These are phyloP conservation scores for Alloscopus bannaensis DNA, from an alignment of 2,888 invertebrate genomes.

Conservation along the genomic window DNA sequence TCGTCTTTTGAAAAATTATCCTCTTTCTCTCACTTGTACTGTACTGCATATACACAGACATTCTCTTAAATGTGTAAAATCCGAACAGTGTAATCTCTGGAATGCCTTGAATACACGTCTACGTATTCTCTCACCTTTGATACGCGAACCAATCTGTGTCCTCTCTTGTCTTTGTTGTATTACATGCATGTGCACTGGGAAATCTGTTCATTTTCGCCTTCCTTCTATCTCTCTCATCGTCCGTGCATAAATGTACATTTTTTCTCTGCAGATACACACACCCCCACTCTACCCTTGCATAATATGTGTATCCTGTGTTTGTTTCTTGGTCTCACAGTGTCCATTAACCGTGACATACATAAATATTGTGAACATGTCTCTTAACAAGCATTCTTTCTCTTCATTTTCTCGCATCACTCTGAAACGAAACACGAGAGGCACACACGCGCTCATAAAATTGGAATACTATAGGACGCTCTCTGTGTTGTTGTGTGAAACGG, in stretches of 20 bases:
- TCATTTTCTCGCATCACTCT: not conserved
- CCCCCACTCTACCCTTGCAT: not conserved
- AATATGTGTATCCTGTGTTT: not conserved
- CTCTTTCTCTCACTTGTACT: not conserved
- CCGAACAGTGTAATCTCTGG: too few relatives aligned
- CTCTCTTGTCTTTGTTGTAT: not conserved
- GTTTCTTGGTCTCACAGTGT: not conserved
- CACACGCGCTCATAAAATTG: too few relatives aligned
- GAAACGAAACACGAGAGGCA: not conserved
- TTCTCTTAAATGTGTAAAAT: too few relatives aligned
- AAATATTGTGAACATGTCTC: not conserved
- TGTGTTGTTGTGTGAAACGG: too few relatives aligned
- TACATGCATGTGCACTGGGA: not conserved
- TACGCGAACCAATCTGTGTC: not conserved
- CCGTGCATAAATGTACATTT: too few relatives aligned
- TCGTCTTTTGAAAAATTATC: slow-evolving; percentile 3
- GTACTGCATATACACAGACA: not conserved
- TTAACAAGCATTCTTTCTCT: not conserved
- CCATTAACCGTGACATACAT: too few relatives aligned
- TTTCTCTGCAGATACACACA: too few relatives aligned
- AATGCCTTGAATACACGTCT: too few relatives aligned
- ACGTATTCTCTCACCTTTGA: too few relatives aligned
- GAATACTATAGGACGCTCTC: too few relatives aligned
- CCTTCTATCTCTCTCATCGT: slow-evolving; percentile 5
- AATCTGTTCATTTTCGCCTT: not conserved